Evolutionary conservation across 2,888 invertebrate species (phyloP).

Genomic region (Noctuana brunneofusca): DNA sequence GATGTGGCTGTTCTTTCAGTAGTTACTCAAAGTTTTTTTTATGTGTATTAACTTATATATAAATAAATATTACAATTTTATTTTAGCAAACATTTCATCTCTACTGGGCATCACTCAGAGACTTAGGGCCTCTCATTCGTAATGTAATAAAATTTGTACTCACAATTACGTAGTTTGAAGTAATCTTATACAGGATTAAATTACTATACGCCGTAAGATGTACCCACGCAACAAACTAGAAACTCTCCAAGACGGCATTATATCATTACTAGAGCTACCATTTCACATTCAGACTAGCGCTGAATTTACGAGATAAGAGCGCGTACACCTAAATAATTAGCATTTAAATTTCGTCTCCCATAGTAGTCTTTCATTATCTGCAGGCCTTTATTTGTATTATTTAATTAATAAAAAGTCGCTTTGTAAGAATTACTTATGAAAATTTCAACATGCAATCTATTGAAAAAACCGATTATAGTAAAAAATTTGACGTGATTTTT

Average conservation of each 20-base stretch:
- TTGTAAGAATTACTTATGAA: no score
- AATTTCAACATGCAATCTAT: no score
- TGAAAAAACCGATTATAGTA: no score
- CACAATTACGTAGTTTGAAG: not conserved
- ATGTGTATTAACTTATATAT: no score
- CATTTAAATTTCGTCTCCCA: constrained; percentile 23
- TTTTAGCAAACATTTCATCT: no score
- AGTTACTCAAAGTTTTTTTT: no score
- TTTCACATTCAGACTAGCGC: constrained; percentile 30
- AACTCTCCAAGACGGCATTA: constrained; percentile 30
- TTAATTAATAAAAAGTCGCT: no score
- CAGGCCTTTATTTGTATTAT: no score
- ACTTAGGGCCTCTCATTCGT: not conserved
- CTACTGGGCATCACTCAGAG: no score
- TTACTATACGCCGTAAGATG: constrained; percentile 16
- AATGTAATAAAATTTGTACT: not conserved
- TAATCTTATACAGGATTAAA: not conserved
- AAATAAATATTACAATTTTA: no score
- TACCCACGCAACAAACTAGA: constrained; percentile 20
- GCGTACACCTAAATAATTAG: constrained; percentile 32
- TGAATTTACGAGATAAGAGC: constrained; percentile 34
- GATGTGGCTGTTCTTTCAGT: no score
- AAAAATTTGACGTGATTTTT: no score
- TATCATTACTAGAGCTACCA: constrained; percentile 32
- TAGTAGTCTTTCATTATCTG: constrained; percentile 27